These are phyloP conservation scores for Bombus soroeensis DNA, from an alignment of 1,140 invertebrate genomes.

Conservation along the genomic window DNA sequence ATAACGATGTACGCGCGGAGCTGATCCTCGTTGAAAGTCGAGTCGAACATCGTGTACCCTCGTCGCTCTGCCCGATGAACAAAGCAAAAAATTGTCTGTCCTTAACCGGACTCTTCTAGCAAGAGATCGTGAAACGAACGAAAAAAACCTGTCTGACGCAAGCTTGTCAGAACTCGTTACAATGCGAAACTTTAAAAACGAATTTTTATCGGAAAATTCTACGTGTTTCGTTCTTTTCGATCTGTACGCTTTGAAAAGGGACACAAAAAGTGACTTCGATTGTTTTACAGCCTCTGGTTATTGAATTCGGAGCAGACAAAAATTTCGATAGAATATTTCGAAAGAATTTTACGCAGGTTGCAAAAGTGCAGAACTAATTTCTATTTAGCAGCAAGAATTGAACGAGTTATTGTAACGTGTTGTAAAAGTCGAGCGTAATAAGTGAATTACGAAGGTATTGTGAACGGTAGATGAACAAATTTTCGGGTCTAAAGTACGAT, in stretches of 20 bases:
- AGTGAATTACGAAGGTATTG: too few species aligned
- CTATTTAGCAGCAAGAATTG: too few species aligned
- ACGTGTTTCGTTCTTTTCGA: neutral
- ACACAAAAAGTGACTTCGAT: neutral
- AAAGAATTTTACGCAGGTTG: too few species aligned
- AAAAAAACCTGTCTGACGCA: neutral
- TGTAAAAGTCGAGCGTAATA: too few species aligned
- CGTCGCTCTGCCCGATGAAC: neutral
- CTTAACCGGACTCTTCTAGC: neutral
- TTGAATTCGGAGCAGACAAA: neutral
- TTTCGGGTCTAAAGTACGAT: too few species aligned
- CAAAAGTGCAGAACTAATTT: too few species aligned
- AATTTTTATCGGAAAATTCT: neutral
- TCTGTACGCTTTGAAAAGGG: neutral
- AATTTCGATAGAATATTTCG: neutral
- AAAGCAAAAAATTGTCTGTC: neutral
- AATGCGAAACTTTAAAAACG: neutral
- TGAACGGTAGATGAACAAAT: too few species aligned
- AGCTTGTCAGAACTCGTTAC: neutral
- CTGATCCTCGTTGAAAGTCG: slow-evolving; percentile 43
- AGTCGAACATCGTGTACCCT: neutral
- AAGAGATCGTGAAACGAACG: neutral
- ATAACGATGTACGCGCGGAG: slow-evolving; percentile 52
- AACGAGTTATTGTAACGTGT: too few species aligned
- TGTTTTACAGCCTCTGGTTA: neutral